phyloP scores from a whole-genome alignment of 2,888 invertebrate species.

The Metellina segmentata region DNA sequence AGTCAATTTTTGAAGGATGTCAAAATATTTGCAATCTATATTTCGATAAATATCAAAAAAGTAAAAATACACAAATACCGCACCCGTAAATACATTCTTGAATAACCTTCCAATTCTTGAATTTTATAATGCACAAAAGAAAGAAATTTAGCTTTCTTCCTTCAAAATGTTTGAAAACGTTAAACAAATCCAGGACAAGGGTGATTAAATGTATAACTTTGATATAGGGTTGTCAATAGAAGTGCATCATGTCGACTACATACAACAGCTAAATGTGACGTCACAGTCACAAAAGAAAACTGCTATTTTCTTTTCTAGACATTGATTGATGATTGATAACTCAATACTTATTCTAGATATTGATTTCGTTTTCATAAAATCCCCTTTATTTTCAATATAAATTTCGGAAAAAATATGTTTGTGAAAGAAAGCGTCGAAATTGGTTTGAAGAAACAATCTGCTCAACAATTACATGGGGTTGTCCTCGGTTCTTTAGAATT shows the following conservation, averaged over 20 bases:
- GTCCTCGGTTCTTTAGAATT: no score
- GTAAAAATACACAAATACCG: constrained; percentile 30
- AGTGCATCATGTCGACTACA: constrained; percentile 57
- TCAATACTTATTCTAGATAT: neutral
- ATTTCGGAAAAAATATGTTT: no score
- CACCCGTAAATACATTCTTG: constrained; percentile 33
- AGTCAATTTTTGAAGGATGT: no score
- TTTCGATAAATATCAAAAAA: no score
- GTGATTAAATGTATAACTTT: constrained; percentile 10
- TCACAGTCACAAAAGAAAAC: constrained; percentile 50
- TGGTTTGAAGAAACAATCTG: no score
- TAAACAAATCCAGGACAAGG: neutral
- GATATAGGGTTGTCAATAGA: constrained; percentile 43
- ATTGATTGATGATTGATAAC: constrained; percentile 42
- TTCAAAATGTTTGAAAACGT: neutral
- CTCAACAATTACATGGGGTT: no score
- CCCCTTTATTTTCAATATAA: no score
- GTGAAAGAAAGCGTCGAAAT: no score
- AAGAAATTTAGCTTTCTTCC: neutral
- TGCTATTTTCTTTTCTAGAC: constrained; percentile 52
- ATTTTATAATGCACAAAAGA: neutral
- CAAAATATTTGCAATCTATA: no score
- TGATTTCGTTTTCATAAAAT: no score
- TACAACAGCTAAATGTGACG: constrained; percentile 62
- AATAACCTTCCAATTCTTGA: neutral